Evolutionary conservation across 2,797 vertebrate species (phyloP).

Genomic region (Lepus townsendii): DNA sequence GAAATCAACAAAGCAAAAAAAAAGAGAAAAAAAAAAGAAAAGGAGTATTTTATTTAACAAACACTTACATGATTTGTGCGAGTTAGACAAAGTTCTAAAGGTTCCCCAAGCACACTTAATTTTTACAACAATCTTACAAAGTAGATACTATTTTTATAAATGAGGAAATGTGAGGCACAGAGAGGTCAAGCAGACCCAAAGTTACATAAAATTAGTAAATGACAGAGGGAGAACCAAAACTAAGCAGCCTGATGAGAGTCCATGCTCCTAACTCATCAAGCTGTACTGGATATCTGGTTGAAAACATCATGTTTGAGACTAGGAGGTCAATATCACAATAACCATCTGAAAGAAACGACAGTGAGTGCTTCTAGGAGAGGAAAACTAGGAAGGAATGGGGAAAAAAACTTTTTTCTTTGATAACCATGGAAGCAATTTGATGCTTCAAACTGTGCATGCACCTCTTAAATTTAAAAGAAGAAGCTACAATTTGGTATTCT

Average conservation of each 20-base stretch:
- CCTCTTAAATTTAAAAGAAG: slow-evolving; percentile 16
- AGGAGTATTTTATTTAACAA: slow-evolving; percentile 19
- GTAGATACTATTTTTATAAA: slow-evolving; percentile 23
- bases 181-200: background rate
- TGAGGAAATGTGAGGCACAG: slow-evolving; percentile 20
- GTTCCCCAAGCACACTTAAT: slow-evolving; percentile 27
- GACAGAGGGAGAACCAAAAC: background rate
- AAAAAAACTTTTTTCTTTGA: background rate
- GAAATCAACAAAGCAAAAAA: slow-evolving; percentile 44
- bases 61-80: background rate
- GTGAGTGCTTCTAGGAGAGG: background rate
- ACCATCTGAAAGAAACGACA: background rate
- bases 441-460: slow-evolving; percentile 3
- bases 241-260: background rate
- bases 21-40: background rate
- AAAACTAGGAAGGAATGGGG: background rate
- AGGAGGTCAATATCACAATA: background rate
- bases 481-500: slow-evolving; percentile 32
- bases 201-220: slow-evolving; percentile 41
- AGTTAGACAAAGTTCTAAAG: slow-evolving; percentile 11
- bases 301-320: background rate
- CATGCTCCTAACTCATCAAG: background rate
- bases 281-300: background rate
- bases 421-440: background rate
- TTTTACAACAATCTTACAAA: background rate